Base-by-base conservation (phyloP, 2,113 vertebrate genomes). In the Lipophrys pholis region DNA sequence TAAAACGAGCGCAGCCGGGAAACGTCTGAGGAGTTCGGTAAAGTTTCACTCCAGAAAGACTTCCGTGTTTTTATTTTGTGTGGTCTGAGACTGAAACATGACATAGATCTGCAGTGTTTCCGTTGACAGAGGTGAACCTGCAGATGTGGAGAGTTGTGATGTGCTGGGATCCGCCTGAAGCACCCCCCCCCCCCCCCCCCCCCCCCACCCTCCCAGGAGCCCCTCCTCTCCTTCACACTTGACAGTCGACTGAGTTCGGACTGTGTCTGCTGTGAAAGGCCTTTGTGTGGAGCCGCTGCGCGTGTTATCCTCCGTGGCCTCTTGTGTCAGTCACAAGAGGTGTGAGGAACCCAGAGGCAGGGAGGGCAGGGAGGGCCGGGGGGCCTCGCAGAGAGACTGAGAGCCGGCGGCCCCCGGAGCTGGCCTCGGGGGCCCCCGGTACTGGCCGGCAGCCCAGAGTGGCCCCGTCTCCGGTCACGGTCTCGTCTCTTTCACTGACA, bases 401-500 rank as follows among this genome's bases (percentile, higher is more conserved):
- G 21, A 30, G 21, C 21, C 21, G 21, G 21, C 21, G 39, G 38
- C 15, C 48, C 9, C 14, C 21, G 6, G 55, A 14, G 70, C 21
- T 30, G 21, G 21, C 21, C 21, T 4, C 21, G 21, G 21, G 4
- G 21, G 2, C 21, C 21, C 38, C 53, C 12, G 57, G 69, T 41
- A 73, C 73, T 82, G 85, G 83, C 87, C 67, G 0, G 12, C 38
- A 41, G 83, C 84, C 89, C 62, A 49, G 69, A 60, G 59, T 59
- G 46, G 81, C 66, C 87, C 70, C 82, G 52, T 80, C 87, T 76
- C 66, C 61, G 74, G 89, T 93, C 90, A 93, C 81, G 91, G 81
- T 90, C 83, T 81, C 75, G 38, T 76, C 83, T 87, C 81, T 91
- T 92, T 93, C 89, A 92, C 84, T 89, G 86, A 93, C 91, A 92